Conservation (phyloP, 2,113 vertebrate genomes). For the Riparia riparia region DNA sequence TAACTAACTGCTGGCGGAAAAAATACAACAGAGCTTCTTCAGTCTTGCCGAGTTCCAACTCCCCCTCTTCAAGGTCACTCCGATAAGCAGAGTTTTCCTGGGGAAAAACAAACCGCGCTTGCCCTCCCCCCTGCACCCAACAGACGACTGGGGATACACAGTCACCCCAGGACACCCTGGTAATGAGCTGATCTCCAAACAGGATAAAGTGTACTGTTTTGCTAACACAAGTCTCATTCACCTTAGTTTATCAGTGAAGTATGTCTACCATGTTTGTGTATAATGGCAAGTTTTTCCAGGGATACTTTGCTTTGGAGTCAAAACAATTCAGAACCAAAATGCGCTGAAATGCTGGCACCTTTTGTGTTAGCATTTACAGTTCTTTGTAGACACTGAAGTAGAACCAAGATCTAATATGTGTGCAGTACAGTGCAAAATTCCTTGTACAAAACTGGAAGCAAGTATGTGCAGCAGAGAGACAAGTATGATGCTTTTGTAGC, state of each 20-base stretch:
- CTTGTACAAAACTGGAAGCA: background rate
- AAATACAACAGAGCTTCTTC: too few relatives aligned
- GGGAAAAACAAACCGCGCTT: too few relatives aligned
- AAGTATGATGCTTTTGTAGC: background rate
- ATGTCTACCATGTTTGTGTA: background rate
- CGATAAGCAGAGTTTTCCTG: too few relatives aligned
- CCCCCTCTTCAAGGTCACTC: too few relatives aligned
- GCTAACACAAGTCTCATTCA: background rate
- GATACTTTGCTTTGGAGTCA: background rate
- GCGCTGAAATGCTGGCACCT: background rate
- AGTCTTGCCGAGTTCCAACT: too few relatives aligned
- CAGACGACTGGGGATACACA: too few relatives aligned
- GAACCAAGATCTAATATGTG: background rate
- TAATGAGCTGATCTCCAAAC: background rate
- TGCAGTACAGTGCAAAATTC: background rate
- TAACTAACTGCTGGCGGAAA: too few relatives aligned
- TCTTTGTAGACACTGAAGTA: background rate
- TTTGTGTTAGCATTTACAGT: background rate
- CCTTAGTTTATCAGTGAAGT: background rate
- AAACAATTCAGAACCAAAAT: background rate
- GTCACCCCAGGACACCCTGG: too few relatives aligned
- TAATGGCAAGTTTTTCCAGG: background rate
- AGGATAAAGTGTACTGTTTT: background rate
- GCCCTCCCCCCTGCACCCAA: too few relatives aligned
- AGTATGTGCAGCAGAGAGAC: accelerated